These are phyloP conservation scores for Xylota sylvarum DNA, from an alignment of 2,888 invertebrate genomes.

Conservation along the genomic window DNA sequence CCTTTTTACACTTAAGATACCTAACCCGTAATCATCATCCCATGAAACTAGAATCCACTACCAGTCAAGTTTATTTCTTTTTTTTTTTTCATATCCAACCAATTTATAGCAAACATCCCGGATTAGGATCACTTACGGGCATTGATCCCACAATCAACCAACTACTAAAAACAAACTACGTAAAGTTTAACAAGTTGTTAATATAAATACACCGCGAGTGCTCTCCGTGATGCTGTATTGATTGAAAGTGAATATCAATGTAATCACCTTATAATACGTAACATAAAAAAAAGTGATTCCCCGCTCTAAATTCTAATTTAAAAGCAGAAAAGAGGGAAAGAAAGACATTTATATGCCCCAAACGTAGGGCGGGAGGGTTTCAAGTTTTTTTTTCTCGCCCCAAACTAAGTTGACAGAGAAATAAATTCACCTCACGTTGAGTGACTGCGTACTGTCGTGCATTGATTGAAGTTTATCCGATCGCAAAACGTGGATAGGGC, in stretches of 20 bases:
- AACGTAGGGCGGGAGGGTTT: background rate
- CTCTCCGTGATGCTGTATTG: slow-evolving; percentile 28
- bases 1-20: too few species aligned
- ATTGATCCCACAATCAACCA: background rate
- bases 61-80: too few species aligned
- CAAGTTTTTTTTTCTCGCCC: background rate
- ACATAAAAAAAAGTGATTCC: slow-evolving; percentile 23
- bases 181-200: slow-evolving; percentile 25
- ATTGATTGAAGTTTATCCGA: slow-evolving; percentile 65
- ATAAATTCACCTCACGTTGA: slow-evolving; percentile 61
- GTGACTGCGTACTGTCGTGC: slow-evolving; percentile 61
- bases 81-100: too few species aligned
- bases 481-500: slow-evolving; percentile 16
- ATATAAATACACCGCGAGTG: background rate
- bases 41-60: too few species aligned
- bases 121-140: background rate
- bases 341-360: slow-evolving; percentile 34
- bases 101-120: background rate
- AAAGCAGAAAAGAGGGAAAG: slow-evolving; percentile 4
- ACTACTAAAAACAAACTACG: background rate
- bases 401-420: slow-evolving; percentile 6
- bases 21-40: too few species aligned
- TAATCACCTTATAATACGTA: slow-evolving; percentile 58
- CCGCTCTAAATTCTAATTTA: slow-evolving; percentile 39
- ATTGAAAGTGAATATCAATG: slow-evolving; percentile 66